These are phyloP conservation scores for Bombyx mori DNA, from an alignment of 1,140 invertebrate species.

Conservation along the genomic window ASM3026992v2 NC_085119.1:17659501-17660000, in stretches of 20 bases:
- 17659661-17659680: too few relatives aligned
- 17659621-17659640: too few relatives aligned
- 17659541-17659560: too few relatives aligned
- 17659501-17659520: too few relatives aligned
- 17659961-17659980: background rate
- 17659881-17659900: background rate
- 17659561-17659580: too few relatives aligned
- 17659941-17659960: too few relatives aligned
- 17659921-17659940: background rate
- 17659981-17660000: background rate
- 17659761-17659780: background rate
- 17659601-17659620: too few relatives aligned
- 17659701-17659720: background rate
- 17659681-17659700: too few relatives aligned
- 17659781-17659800: background rate
- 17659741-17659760: background rate
- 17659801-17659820: background rate
- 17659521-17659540: too few relatives aligned
- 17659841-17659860: background rate
- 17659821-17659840: background rate
- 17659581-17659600: too few relatives aligned
- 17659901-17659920: background rate
- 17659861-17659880: background rate
- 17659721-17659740: background rate
- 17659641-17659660: too few relatives aligned